A percentile compares a stretch with the other conserved stretches of the same genome.
Conservation (phyloP, 2,888 invertebrate species). For the Eumacrocentrus americanus region DNA sequence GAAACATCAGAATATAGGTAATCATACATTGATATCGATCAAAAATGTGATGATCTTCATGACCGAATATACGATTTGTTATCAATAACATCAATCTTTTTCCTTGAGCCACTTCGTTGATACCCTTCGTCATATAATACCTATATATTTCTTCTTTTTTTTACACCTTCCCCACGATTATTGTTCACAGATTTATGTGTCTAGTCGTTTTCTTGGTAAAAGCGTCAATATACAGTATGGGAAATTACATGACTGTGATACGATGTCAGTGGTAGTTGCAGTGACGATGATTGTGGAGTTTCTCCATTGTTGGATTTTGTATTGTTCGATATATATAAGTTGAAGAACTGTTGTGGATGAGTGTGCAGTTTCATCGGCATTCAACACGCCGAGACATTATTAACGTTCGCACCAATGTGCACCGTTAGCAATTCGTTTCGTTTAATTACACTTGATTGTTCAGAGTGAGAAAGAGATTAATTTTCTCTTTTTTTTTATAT, state of each 20-base stretch:
- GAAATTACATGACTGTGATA: slow-evolving; percentile 1
- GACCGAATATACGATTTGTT: too few relatives aligned
- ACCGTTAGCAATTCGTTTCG: not conserved
- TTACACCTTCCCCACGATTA: too few relatives aligned
- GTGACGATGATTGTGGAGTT: slow-evolving; percentile 15
- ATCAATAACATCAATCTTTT: too few relatives aligned
- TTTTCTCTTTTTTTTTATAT: not conserved
- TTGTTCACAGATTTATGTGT: too few relatives aligned
- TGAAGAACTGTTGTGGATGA: not conserved
- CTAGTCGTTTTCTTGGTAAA: too few relatives aligned
- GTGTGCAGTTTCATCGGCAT: slow-evolving; percentile 6
- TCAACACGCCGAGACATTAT: not conserved
- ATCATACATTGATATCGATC: too few relatives aligned
- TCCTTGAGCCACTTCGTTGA: too few relatives aligned
- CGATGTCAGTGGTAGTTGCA: not conserved
- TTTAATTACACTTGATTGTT: slow-evolving; percentile 1
- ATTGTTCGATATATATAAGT: slow-evolving; percentile 1
- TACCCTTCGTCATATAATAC: too few relatives aligned
- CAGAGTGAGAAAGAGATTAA: not conserved
- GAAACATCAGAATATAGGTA: too few relatives aligned
- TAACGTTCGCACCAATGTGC: not conserved
- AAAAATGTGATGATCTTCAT: too few relatives aligned
- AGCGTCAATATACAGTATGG: not conserved
- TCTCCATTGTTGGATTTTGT: slow-evolving; percentile 12
- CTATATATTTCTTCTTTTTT: too few relatives aligned